Evolutionary conservation across 2,888 invertebrate species (phyloP), one percentile per base, ranked within the genome.

Genomic region (Eristalis arbustorum): DNA sequence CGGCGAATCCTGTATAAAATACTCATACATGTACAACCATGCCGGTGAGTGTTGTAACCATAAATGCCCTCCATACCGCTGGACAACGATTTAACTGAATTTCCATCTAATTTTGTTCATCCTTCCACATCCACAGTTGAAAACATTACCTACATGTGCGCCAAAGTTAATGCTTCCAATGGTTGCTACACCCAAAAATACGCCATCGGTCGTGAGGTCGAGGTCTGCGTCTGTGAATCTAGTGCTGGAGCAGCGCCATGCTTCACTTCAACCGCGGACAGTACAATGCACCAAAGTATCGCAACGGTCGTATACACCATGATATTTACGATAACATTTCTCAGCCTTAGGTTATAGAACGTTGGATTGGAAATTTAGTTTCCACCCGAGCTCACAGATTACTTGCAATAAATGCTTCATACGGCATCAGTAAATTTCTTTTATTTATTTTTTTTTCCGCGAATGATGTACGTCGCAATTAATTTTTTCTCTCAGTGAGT

Each of bases 111-210:
- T 61, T 67, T 18, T 61, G n/a, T 69, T 34, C 40, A 40, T 75
- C 22, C 2, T 40, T 84, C 85, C 89, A 40, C 91, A 96, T 84
- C 88, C 89, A 40, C 91, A 96, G 96, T 94, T 85, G 94, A 95
- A 91, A 96, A 96, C 90, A 94, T 95, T 2, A 96, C 96, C 0
- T 95, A 95, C 89, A 94, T 96, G 95, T 96, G 96, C 90, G 94
- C 95, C 63, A 94, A 95, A 90, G 95, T 95, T 0, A 93, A 94
- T 49, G 93, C 94, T 73, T 94, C 93, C 4, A 93, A 92, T 72
- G 95, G 95, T 2, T 96, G 96, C 90, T 95, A 93, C 90, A 93
- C 93, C 64, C 94, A 95, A 80, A 94, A 94, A 23, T 90, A 90
- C 34, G 81, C 90, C 8, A 92, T 92, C 74, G 94, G 93, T 18